Base-by-base conservation (phyloP, 2,113 vertebrate species). In the Casuarius casuarius region DNA sequence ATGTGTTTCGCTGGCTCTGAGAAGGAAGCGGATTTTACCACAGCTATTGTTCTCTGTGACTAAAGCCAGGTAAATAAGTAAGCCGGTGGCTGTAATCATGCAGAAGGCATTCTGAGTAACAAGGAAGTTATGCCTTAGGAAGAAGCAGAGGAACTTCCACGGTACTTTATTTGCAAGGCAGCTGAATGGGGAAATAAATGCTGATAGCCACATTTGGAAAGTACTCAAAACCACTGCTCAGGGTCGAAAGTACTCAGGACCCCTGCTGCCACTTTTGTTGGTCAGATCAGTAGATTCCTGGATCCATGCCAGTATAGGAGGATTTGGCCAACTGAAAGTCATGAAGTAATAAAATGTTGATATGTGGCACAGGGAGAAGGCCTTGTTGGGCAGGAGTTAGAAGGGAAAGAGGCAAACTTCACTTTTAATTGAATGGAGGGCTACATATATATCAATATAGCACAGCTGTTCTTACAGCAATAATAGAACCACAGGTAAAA, bases 41-140 rank as follows among this genome's bases (percentile, higher is more conserved):
- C 31, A 56, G 52, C 65, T 61, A 56, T 92, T 96, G 79, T 92
- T 94, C 75, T 56, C 44, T 77, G n/a, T 90, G 61, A 93, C 67
- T 72, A 94, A 68, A 75, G n/a, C 28, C 56, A 84, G 83, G 92
- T 95, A 95, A 94, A 89, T 90, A 95, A 88, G 20, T 90, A 96
- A 78, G 26, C 14, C 15, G 3, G 28, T 63, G 75, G 28, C 18
- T 92, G 92, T 84, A 90, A 23, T 93, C 90, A 96, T 7, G 35
- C 48, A 81, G 78, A 75, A 94, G 67, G 68, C 87, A 94, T 93
- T 93, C 51, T 68, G n/a, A 33, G 4, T 26, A 93, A 92, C 42
- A 65, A 10, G 90, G 80, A 96, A 90, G 61, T 92, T 88, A 52
- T 54, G 44, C 48, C 25, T 63, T 22, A 52, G 42, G 83, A 61